Evolutionary conservation across 2,888 invertebrate species (phyloP).

Genomic region (Nephrotoma appendiculata): DNA sequence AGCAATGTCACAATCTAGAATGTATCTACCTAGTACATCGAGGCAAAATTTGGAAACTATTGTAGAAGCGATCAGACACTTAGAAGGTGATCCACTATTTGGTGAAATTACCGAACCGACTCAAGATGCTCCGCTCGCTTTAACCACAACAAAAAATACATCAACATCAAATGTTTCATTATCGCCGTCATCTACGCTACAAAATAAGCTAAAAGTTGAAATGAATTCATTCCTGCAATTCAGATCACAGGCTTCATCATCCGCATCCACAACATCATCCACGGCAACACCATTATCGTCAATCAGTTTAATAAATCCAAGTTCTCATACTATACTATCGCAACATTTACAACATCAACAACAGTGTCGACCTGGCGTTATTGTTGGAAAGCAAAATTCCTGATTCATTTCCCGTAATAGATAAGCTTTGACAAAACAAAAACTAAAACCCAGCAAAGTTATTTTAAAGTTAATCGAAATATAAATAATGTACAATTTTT

Average conservation of each 20-base stretch:
- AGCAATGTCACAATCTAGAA: constrained; percentile 19
- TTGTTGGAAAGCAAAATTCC: constrained; percentile 73
- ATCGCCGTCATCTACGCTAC: constrained; percentile 8
- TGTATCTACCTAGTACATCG: constrained; percentile 49
- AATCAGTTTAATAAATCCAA: constrained; percentile 1
- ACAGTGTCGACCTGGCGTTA: constrained; percentile 75
- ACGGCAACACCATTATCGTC: constrained; percentile 20
- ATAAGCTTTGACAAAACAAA: not conserved
- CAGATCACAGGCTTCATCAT: constrained; percentile 23
- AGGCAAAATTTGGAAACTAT: constrained; percentile 95
- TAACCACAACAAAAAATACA: constrained; percentile 20
- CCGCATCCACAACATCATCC: constrained; percentile 8
- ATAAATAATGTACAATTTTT: not conserved
- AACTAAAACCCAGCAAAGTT: not conserved
- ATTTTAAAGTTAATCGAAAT: not conserved
- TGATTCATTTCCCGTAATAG: constrained; percentile 19
- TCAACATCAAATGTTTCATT: constrained; percentile 11
- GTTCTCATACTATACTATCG: constrained; percentile 2
- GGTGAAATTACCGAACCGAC: constrained; percentile 38
- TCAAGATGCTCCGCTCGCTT: constrained; percentile 28
- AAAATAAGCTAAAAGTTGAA: constrained; percentile 38
- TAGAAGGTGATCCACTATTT: constrained; percentile 92
- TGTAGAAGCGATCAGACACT: constrained; percentile 93
- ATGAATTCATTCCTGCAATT: constrained; percentile 48
- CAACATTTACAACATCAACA: constrained; percentile 30